These are phyloP conservation scores for Ursus arctos DNA, from an alignment of 2,113 vertebrate species.

Conservation along the genomic window DNA sequence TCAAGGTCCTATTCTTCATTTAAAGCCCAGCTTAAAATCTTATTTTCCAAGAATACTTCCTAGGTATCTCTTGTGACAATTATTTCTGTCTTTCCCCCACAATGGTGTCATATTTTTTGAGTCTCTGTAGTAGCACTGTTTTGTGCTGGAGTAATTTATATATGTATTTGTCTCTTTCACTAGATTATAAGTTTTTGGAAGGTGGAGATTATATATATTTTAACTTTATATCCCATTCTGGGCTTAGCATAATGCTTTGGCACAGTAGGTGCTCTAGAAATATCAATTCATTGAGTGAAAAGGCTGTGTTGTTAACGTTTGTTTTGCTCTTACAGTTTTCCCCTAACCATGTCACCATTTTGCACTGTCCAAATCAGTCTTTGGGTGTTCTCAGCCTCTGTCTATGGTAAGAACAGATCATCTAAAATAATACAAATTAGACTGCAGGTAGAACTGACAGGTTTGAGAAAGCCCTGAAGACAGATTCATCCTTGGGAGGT, in stretches of 20 bases:
- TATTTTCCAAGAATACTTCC: conserved; percentile 7
- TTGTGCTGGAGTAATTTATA: background rate
- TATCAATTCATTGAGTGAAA: conserved; percentile 26
- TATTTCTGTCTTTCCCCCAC: conserved; percentile 18
- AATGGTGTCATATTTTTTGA: background rate
- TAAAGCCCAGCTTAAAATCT: conserved; percentile 34
- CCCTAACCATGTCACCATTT: background rate
- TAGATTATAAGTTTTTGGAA: conserved; percentile 26
- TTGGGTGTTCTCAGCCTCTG: background rate
- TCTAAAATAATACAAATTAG: background rate
- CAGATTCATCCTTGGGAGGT: background rate
- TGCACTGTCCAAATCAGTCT: conserved; percentile 16
- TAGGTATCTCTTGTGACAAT: background rate
- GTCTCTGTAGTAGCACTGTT: background rate
- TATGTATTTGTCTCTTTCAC: conserved; percentile 37
- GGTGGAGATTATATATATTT: background rate
- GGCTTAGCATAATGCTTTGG: conserved; percentile 11
- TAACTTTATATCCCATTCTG: background rate
- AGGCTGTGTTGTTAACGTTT: background rate
- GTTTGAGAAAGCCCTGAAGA: background rate
- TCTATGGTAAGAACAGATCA: background rate
- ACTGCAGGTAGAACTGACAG: background rate
- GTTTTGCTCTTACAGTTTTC: background rate
- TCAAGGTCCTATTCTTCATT: conserved; percentile 29
- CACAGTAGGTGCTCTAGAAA: background rate